phyloP scores from a whole-genome alignment of 1,140 invertebrate species.

The Diprion similis region DNA sequence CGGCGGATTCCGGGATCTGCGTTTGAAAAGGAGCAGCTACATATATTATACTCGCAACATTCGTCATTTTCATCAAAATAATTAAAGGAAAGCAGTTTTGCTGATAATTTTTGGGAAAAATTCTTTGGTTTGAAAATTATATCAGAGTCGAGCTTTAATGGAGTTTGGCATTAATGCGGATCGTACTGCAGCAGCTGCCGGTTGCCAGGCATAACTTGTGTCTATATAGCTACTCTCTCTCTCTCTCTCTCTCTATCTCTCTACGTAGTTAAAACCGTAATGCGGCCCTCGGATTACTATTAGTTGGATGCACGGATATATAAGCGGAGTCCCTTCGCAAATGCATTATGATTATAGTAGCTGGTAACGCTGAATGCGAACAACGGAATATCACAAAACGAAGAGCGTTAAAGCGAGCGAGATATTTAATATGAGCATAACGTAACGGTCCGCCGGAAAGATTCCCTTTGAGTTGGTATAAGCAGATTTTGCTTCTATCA shows the following conservation, averaged over 20 bases:
- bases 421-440: conserved; percentile 5
- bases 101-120: too few species aligned
- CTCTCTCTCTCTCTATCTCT: not conserved
- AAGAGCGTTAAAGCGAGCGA: not conserved
- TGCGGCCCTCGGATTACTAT: not conserved
- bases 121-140: too few species aligned
- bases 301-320: too few species aligned
- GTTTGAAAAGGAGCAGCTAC: too few species aligned
- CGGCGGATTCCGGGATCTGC: not conserved
- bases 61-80: too few species aligned
- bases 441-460: not conserved
- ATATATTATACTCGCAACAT: too few species aligned
- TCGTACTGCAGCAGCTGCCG: too few species aligned
- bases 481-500: not conserved
- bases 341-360: not conserved
- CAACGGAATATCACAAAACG: not conserved
- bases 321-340: not conserved
- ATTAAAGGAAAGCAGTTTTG: too few species aligned
- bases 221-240: too few species aligned
- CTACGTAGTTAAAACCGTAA: conserved; percentile 11
- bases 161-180: too few species aligned
- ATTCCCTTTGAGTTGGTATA: conserved; percentile 3
- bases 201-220: too few species aligned
- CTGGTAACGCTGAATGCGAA: not conserved
- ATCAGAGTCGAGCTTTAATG: too few species aligned